phyloP scores from a whole-genome alignment of 2,113 vertebrate species.

The Notarius lentiginosus region DNA sequence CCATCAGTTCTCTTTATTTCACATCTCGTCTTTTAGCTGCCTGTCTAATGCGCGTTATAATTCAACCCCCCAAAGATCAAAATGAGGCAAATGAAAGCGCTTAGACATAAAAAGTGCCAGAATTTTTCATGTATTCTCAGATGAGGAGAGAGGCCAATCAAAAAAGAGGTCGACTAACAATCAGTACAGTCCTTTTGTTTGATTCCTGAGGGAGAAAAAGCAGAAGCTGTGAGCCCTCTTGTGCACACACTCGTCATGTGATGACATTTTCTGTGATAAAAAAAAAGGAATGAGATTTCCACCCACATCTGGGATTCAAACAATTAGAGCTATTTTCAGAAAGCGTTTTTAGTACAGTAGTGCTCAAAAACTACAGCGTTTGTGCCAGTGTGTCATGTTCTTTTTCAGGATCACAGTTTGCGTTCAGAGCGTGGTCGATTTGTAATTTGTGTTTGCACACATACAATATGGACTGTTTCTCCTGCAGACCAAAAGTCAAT shows the following conservation, averaged over 20 bases:
- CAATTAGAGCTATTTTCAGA: slow-evolving; percentile 61
- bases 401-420: slow-evolving; percentile 32
- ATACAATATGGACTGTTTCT: slow-evolving; percentile 18
- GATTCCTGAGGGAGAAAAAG: slow-evolving; percentile 45
- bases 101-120: slow-evolving; percentile 51
- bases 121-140: slow-evolving; percentile 42
- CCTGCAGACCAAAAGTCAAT: slow-evolving; percentile 18
- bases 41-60: slow-evolving; percentile 14
- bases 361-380: slow-evolving; percentile 49
- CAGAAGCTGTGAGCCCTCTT: not conserved
- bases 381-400: slow-evolving; percentile 39
- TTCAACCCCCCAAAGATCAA: slow-evolving; percentile 59
- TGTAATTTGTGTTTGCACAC: slow-evolving; percentile 44
- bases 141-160: slow-evolving; percentile 51
- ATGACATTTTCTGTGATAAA: slow-evolving; percentile 45
- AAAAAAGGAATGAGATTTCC: slow-evolving; percentile 40
- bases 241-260: not conserved
- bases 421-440: slow-evolving; percentile 27
- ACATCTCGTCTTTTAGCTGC: not conserved
- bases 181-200: slow-evolving; percentile 64
- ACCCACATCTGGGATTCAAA: slow-evolving; percentile 64
- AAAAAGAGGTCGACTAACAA: slow-evolving; percentile 61
- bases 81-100: slow-evolving; percentile 64
- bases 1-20: not conserved
- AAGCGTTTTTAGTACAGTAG: slow-evolving; percentile 40